These are phyloP conservation scores for Abrostola triplasia DNA, from an alignment of 2,888 invertebrate genomes.

Conservation along the genomic window DNA sequence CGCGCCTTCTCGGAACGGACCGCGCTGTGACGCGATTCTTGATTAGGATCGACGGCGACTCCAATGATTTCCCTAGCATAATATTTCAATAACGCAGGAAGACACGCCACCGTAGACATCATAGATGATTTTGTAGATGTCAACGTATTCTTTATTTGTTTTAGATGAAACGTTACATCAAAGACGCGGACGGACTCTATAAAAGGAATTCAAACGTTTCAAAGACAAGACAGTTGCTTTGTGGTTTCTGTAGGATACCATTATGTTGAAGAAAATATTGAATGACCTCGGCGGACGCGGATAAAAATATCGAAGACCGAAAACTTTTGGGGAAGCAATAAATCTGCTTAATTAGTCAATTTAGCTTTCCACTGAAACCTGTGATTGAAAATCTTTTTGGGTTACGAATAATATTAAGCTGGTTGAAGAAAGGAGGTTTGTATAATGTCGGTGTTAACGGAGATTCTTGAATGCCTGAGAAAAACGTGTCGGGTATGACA, in stretches of 20 bases:
- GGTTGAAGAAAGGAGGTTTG: conserved; percentile 40
- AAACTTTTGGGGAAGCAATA: conserved; percentile 81
- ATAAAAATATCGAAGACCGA: conserved; percentile 76
- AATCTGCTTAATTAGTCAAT: conserved; percentile 85
- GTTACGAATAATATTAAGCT: conserved; percentile 68
- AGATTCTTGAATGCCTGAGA: conserved; percentile 56
- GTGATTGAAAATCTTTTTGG: conserved; percentile 75
- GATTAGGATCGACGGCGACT: conserved; percentile 74
- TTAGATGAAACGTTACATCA: conserved; percentile 72
- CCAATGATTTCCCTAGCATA: conserved; percentile 68
- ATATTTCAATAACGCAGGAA: conserved; percentile 70
- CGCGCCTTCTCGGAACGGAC: conserved; percentile 75
- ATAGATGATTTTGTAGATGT: conserved; percentile 58
- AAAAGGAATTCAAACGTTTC: conserved; percentile 73
- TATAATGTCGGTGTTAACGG: conserved; percentile 29
- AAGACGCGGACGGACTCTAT: conserved; percentile 66
- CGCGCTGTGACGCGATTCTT: conserved; percentile 74
- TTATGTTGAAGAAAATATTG: conserved; percentile 74
- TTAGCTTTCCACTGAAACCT: conserved; percentile 78
- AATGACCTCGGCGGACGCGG: conserved; percentile 69
- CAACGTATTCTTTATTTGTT: conserved; percentile 67
- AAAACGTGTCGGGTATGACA: conserved; percentile 53
- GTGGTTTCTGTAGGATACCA: conserved; percentile 62
- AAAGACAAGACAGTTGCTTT: conserved; percentile 64
- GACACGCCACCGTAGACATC: conserved; percentile 49